Percentiles rank a stretch among this genome's conserved stretches.
Conservation (phyloP, 1,140 invertebrate species). For the Contarinia nasturtii region DNA sequence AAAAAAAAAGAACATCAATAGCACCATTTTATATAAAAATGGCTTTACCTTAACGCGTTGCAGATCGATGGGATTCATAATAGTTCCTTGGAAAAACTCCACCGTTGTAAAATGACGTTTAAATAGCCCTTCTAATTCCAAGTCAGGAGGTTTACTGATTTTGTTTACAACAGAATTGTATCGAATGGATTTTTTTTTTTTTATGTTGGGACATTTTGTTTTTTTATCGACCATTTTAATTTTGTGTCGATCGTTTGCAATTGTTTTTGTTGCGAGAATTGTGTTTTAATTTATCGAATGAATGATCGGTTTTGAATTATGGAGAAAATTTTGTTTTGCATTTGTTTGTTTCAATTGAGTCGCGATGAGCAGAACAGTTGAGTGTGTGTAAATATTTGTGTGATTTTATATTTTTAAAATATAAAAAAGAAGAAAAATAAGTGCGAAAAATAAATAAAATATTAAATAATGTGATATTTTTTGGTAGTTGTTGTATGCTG, state of each 20-base stretch:
- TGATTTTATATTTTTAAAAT: neutral
- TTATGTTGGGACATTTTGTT: neutral
- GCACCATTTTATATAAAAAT: neutral
- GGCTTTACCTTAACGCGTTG: slow-evolving; percentile 89
- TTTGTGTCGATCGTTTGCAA: no score
- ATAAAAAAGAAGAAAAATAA: neutral
- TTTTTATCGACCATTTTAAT: neutral
- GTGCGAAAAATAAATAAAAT: neutral
- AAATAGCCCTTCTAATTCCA: slow-evolving; percentile 97
- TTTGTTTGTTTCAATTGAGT: neutral
- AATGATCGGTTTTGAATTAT: neutral
- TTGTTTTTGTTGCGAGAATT: neutral
- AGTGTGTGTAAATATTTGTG: neutral
- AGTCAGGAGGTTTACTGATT: slow-evolving; percentile 73
- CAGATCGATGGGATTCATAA: slow-evolving; percentile 99
- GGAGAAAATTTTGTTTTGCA: neutral
- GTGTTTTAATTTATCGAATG: no score
- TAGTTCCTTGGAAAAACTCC: slow-evolving; percentile 99
- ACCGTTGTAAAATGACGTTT: slow-evolving; percentile 99
- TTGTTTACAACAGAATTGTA: slow-evolving; percentile 1
- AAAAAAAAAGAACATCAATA: slow-evolving; percentile 1
- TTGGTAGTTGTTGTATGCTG: neutral
- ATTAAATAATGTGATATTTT: neutral
- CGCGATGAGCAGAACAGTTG: neutral
- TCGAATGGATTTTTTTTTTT: slow-evolving; percentile 5